A percentile compares a stretch with the other conserved stretches of the same genome.
phyloP scores from a whole-genome alignment of 2,888 invertebrate genomes.

The Tachina grossa region DNA sequence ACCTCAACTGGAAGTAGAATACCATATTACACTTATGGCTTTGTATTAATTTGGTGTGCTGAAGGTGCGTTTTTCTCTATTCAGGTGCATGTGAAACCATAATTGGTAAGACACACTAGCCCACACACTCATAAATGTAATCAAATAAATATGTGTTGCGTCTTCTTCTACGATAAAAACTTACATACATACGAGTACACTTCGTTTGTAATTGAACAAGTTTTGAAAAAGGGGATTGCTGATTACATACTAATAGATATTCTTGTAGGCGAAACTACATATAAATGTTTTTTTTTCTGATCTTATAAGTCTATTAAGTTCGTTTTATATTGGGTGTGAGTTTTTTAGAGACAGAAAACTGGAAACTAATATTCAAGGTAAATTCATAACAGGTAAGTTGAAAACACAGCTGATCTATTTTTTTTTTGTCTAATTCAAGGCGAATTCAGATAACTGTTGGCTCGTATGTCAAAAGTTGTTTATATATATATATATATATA shows the following conservation, averaged over 20 bases:
- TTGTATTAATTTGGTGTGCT: conserved; percentile 22
- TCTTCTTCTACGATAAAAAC: not conserved
- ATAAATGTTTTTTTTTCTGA: not conserved
- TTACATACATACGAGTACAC: not conserved
- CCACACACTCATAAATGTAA: conserved; percentile 39
- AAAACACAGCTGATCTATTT: no score
- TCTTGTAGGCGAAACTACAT: conserved; percentile 29
- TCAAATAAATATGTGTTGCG: conserved; percentile 26
- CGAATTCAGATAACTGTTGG: no score
- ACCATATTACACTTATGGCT: conserved; percentile 36
- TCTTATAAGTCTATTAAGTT: no score
- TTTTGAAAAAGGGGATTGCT: conserved; percentile 13
- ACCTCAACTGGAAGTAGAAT: conserved; percentile 31
- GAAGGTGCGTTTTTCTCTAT: conserved; percentile 53
- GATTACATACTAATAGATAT: not conserved
- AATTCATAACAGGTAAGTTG: no score
- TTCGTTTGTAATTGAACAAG: conserved; percentile 33
- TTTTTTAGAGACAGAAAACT: no score
- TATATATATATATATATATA: no score
- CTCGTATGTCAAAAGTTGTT: no score
- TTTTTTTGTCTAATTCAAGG: no score
- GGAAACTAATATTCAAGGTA: no score
- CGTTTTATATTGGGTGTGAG: no score
- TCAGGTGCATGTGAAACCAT: conserved; percentile 44
- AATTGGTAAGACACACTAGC: conserved; percentile 45